Percentiles rank a stretch among this genome's conserved stretches.
Conservation (phyloP, 2,797 vertebrate genomes). For the Sarcoramphus papa region DNA sequence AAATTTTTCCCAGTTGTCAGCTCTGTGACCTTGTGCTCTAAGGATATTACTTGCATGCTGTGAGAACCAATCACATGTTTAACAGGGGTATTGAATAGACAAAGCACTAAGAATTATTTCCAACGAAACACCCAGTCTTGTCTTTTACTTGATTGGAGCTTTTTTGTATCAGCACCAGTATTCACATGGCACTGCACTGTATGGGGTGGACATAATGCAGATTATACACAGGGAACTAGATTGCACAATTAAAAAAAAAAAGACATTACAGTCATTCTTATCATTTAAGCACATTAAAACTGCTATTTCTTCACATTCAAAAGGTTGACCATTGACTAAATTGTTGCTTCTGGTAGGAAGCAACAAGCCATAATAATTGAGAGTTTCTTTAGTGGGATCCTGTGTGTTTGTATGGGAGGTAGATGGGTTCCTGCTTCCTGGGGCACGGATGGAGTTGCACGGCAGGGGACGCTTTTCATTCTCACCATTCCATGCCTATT, state of each 20-base stretch:
- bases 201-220: neutral
- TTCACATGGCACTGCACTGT: neutral
- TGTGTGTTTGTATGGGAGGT: neutral
- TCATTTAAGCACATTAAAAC: neutral
- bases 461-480: neutral
- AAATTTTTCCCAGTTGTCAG: too few species aligned
- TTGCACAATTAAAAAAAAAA: too few species aligned
- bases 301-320: neutral
- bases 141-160: neutral
- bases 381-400: neutral
- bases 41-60: neutral
- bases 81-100: neutral
- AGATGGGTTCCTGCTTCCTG: neutral
- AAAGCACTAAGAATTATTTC: neutral
- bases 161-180: neutral
- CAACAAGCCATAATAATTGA: neutral
- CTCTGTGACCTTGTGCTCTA: neutral
- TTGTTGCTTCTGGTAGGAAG: neutral
- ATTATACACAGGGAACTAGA: neutral
- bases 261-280: neutral
- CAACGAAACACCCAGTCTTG: neutral
- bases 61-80: neutral
- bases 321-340: neutral
- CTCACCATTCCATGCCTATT: neutral
- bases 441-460: accelerated